These are phyloP conservation scores for Cyanoderma ruficeps DNA, from an alignment of 2,113 vertebrate genomes.

Conservation along the genomic window DNA sequence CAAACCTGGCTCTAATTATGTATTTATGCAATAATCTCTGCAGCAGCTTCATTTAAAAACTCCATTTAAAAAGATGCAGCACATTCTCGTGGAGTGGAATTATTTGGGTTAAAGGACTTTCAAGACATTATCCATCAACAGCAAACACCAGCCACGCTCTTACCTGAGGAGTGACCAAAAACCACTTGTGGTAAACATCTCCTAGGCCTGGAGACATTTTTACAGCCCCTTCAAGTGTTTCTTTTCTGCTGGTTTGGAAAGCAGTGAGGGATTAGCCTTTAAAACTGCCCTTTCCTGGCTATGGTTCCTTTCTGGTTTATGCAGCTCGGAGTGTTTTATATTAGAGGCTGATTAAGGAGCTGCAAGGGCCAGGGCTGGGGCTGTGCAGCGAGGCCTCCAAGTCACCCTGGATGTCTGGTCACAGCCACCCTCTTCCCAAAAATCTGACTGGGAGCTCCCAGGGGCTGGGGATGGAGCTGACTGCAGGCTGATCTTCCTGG, in stretches of 20 bases:
- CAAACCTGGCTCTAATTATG: background rate
- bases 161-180: background rate
- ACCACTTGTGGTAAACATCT: background rate
- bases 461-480: rapidly evolving
- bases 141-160: background rate
- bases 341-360: background rate
- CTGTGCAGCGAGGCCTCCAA: background rate
- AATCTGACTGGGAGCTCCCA: background rate
- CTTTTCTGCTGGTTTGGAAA: background rate
- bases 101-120: background rate
- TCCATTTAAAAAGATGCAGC: background rate
- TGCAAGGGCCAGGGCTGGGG: background rate
- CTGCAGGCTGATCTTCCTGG: background rate
- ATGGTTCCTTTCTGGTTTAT: background rate
- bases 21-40: background rate
- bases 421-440: background rate
- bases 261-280: background rate
- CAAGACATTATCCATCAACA: rapidly evolving
- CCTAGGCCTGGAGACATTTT: background rate
- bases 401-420: background rate
- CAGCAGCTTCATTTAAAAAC: background rate
- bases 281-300: background rate
- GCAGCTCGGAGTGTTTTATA: background rate
- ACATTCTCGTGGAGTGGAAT: rapidly evolving
- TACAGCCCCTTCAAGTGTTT: background rate